These are phyloP conservation scores for Whitmania pigra DNA, from an alignment of 1,140 invertebrate species.

Conservation along the genomic window DNA sequence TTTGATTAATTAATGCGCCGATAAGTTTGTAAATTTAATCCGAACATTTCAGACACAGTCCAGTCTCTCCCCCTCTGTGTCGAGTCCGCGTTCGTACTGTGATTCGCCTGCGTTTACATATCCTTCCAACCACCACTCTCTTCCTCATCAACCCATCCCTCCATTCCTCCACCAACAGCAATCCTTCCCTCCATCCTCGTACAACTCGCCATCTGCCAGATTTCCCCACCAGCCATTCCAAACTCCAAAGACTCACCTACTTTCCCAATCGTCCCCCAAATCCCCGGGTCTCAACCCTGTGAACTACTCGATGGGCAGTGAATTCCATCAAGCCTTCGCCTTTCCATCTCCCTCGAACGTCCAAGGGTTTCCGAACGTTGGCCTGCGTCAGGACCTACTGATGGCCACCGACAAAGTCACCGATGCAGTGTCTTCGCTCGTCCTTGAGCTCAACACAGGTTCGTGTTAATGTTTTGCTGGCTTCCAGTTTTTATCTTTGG, in stretches of 20 bases:
- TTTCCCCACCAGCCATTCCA: neutral
- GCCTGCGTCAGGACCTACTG: conserved; percentile 9
- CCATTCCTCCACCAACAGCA: neutral
- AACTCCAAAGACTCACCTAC: neutral
- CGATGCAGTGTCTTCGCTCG: conserved; percentile 11
- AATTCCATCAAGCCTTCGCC: conserved; percentile 3
- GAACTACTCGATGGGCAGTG: conserved; percentile 1
- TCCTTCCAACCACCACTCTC: no score
- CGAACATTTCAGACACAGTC: neutral
- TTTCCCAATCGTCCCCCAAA: neutral
- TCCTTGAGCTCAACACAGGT: conserved; percentile 17
- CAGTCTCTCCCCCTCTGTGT: neutral
- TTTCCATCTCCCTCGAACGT: conserved; percentile 1
- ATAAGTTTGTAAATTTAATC: no score
- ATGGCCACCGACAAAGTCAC: conserved; percentile 13
- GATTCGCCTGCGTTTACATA: no score
- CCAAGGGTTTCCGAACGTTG: neutral
- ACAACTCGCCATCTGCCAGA: neutral
- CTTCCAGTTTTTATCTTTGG: no score
- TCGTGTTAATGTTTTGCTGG: neutral
- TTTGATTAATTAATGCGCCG: no score
- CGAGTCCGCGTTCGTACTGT: neutral
- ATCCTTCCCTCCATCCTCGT: neutral
- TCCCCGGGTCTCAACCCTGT: neutral
- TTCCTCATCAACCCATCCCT: neutral